Percentiles rank a stretch among this genome's conserved stretches.
Evolutionary conservation across 2,888 invertebrate species (phyloP).

Genomic region (Phengaris arion): DNA sequence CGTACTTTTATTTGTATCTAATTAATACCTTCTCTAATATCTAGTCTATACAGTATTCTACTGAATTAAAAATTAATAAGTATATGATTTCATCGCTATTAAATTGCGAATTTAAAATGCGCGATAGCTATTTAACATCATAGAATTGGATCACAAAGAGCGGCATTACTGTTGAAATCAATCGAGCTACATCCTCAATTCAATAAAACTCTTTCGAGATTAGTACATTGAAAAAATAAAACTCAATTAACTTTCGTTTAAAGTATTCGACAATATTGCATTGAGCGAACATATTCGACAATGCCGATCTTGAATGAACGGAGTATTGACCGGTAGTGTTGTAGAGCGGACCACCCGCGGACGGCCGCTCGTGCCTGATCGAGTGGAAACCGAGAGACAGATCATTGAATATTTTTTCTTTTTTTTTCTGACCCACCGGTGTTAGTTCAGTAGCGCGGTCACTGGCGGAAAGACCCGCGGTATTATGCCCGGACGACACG

Average conservation of each 20-base stretch:
- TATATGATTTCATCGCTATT: too few relatives aligned
- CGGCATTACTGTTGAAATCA: neutral
- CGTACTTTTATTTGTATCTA: too few relatives aligned
- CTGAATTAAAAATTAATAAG: too few relatives aligned
- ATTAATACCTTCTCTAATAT: too few relatives aligned
- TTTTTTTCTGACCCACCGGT: conserved; percentile 48
- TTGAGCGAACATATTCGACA: neutral
- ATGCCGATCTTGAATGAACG: conserved; percentile 34
- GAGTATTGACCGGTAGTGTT: conserved; percentile 48
- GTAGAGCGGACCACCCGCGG: conserved; percentile 69
- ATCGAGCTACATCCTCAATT: neutral
- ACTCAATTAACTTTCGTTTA: conserved; percentile 22
- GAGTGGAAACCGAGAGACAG: conserved; percentile 61
- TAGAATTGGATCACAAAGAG: neutral
- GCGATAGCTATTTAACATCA: neutral
- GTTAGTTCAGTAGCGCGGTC: conserved; percentile 55
- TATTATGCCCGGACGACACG: conserved; percentile 32
- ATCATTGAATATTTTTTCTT: conserved; percentile 58
- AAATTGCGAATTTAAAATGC: too few relatives aligned
- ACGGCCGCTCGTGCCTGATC: conserved; percentile 50
- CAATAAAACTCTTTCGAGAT: neutral
- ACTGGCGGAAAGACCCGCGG: conserved; percentile 39
- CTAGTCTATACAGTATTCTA: too few relatives aligned
- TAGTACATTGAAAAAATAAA: conserved; percentile 1
- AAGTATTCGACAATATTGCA: conserved; percentile 13